Conservation (phyloP, 2,797 vertebrate species). For the Cossypha niveicapilla region DNA sequence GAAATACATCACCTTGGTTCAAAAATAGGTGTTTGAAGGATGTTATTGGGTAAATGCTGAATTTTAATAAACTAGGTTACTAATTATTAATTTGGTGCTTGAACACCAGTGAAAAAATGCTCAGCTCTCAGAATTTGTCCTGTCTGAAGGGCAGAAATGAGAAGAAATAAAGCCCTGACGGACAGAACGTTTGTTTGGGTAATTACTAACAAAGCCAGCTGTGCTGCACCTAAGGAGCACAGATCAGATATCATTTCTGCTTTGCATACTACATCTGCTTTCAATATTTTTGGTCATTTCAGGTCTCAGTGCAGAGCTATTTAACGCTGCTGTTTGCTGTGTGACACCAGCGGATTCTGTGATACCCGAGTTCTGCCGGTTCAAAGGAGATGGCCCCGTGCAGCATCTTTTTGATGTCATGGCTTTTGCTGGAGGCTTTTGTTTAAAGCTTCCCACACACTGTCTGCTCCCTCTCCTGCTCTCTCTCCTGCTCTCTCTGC, state of each 20-base stretch:
- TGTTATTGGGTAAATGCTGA: background rate
- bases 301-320: slow-evolving; percentile 36
- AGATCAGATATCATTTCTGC: background rate
- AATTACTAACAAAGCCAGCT: slow-evolving; percentile 23
- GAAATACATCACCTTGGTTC: background rate
- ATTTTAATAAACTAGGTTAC: background rate
- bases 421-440: slow-evolving; percentile 53
- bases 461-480: background rate
- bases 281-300: slow-evolving; percentile 48
- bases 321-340: slow-evolving; percentile 49
- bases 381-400: slow-evolving; percentile 63
- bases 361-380: slow-evolving; percentile 41
- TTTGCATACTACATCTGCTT: slow-evolving; percentile 48
- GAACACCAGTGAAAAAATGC: background rate
- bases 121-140: background rate
- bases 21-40: background rate
- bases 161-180: background rate
- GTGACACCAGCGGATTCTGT: slow-evolving; percentile 29
- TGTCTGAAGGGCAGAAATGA: background rate
- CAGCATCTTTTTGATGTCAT: slow-evolving; percentile 45
- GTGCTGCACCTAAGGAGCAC: slow-evolving; percentile 11
- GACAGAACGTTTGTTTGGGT: slow-evolving; percentile 35
- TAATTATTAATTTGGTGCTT: background rate
- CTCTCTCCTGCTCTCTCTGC: background rate
- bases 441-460: slow-evolving; percentile 41